Percentiles rank a stretch among this genome's conserved stretches.
phyloP scores from a whole-genome alignment of 2,113 vertebrate genomes.

The Clarias batrachus region DNA sequence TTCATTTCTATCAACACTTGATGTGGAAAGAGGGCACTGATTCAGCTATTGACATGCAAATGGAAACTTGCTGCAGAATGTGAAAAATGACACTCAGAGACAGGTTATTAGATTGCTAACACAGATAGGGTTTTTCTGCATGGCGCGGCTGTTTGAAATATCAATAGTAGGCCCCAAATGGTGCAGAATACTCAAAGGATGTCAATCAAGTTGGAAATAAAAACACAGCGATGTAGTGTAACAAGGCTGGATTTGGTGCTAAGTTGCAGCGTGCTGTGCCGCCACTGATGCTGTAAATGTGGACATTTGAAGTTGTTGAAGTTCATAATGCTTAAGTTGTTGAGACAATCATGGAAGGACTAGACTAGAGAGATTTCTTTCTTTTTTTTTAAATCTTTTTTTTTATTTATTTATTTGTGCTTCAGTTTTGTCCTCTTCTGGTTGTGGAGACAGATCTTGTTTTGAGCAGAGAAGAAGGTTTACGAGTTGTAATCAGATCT shows the following conservation, averaged over 20 bases:
- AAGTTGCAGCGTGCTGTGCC: background rate
- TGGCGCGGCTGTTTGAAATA: slow-evolving; percentile 8
- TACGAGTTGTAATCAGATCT: background rate
- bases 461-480: background rate
- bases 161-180: slow-evolving; percentile 2
- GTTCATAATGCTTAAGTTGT: background rate
- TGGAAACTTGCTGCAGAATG: slow-evolving; percentile 3
- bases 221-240: background rate
- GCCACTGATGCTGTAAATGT: background rate
- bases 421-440: background rate
- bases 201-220: slow-evolving; percentile 11
- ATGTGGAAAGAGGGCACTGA: slow-evolving; percentile 7
- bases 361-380: background rate
- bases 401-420: background rate
- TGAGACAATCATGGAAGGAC: slow-evolving; percentile 10
- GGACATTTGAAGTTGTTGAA: background rate
- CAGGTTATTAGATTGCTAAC: slow-evolving; percentile 16
- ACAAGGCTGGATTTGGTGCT: background rate
- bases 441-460: background rate
- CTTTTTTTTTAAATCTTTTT: too few relatives aligned
- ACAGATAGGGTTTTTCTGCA: slow-evolving; percentile 12
- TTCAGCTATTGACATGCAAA: slow-evolving; percentile 36
- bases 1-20: slow-evolving; percentile 32
- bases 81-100: slow-evolving; percentile 16
- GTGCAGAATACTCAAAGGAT: slow-evolving; percentile 1